Percentiles rank a stretch among this genome's conserved stretches.
These are phyloP conservation scores for Brachymystax lenok DNA, from an alignment of 2,797 vertebrate species.

Conservation along the genomic window DNA sequence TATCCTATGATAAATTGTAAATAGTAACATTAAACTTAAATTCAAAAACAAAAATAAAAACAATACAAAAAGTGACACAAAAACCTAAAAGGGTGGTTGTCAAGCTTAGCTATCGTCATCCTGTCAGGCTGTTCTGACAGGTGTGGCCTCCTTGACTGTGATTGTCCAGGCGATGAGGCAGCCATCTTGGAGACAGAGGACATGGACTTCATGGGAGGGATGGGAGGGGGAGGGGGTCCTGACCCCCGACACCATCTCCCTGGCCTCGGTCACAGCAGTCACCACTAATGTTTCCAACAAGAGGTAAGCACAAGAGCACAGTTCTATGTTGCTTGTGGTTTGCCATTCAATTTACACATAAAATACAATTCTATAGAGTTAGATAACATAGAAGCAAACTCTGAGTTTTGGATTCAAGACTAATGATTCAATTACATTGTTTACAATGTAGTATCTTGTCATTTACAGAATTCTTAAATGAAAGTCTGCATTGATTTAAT, in stretches of 20 bases:
- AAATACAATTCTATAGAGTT: no score
- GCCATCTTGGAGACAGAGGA: conserved; percentile 92
- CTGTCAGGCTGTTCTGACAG: conserved; percentile 9
- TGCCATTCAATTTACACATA: not conserved
- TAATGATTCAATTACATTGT: not conserved
- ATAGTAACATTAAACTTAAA: not conserved
- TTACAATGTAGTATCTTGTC: not conserved
- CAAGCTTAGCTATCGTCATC: not conserved
- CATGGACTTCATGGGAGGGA: conserved; percentile 77
- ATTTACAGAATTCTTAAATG: not conserved
- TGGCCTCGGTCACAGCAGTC: conserved; percentile 94
- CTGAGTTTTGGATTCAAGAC: not conserved
- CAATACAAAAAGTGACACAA: not conserved
- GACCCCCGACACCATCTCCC: conserved; percentile 90
- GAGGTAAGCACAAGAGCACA: conserved; percentile 72
- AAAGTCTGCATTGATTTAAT: not conserved
- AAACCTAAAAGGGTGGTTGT: not conserved
- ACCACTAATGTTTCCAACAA: conserved; percentile 97
- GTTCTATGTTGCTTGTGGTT: not conserved
- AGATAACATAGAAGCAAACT: not conserved
- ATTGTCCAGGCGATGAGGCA: conserved; percentile 81
- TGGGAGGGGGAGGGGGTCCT: conserved; percentile 71
- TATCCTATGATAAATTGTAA: not conserved
- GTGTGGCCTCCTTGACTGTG: conserved; percentile 6
- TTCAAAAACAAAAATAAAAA: not conserved